Percentiles rank a stretch among this genome's conserved stretches.
These are phyloP conservation scores for Scolopax rusticola DNA, from an alignment of 2,797 vertebrate genomes.

Conservation along the genomic window DNA sequence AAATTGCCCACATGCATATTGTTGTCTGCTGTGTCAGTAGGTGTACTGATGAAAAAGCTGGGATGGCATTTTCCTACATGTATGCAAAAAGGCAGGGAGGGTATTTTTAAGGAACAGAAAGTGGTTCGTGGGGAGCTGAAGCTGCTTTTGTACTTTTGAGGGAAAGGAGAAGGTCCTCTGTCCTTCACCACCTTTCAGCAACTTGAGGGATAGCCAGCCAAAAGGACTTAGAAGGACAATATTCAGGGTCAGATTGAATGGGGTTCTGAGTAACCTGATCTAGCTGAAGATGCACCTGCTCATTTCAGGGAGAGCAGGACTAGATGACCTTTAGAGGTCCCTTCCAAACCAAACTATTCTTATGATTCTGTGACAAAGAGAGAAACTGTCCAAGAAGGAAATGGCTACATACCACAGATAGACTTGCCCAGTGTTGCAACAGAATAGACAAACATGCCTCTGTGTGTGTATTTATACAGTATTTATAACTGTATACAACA, in stretches of 20 bases:
- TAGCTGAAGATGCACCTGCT: neutral
- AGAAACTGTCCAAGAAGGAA: neutral
- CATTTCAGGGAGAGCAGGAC: neutral
- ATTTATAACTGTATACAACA: neutral
- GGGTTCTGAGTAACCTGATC: neutral
- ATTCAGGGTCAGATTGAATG: neutral
- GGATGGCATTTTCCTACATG: neutral
- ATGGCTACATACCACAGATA: neutral
- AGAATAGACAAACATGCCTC: neutral
- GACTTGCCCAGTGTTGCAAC: neutral
- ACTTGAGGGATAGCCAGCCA: neutral
- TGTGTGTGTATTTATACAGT: neutral
- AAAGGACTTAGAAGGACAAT: neutral
- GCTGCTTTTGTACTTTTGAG: neutral
- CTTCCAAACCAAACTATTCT: neutral
- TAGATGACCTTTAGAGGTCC: neutral
- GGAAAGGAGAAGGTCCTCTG: neutral
- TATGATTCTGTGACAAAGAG: neutral
- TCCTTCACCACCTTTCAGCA: neutral
- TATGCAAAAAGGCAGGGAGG: neutral
- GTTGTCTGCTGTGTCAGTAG: neutral
- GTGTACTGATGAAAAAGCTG: neutral
- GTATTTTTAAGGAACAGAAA: neutral
- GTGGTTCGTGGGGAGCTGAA: neutral
- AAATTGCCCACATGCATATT: neutral